Conservation (phyloP, 2,797 vertebrate species). For the Poecilia gillii region DNA sequence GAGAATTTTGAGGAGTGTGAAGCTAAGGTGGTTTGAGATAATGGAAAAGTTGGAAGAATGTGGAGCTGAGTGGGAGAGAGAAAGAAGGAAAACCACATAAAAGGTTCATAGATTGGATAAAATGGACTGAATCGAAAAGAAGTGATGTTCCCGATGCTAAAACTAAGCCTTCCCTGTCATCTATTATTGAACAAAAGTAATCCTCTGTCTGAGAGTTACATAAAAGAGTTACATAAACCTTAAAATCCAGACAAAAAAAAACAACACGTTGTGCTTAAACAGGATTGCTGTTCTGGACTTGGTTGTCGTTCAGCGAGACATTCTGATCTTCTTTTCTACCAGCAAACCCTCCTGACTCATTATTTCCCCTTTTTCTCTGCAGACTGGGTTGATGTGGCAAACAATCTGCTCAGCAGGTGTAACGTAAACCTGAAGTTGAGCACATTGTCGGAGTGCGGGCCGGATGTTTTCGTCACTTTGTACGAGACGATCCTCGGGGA, state of each 20-base stretch:
- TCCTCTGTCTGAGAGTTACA: background rate
- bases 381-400: slow-evolving; percentile 93
- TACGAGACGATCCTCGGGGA: slow-evolving; percentile 93
- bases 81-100: background rate
- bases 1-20: background rate
- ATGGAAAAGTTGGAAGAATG: background rate
- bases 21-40: background rate
- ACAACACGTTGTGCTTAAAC: background rate
- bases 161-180: slow-evolving; percentile 31
- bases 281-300: background rate
- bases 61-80: background rate
- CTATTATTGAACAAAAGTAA: slow-evolving; percentile 1
- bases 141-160: background rate
- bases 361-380: slow-evolving; percentile 6
- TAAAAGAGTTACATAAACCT: background rate
- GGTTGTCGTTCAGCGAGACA: background rate
- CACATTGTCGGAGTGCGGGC: slow-evolving; percentile 87
- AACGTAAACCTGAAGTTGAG: slow-evolving; percentile 82
- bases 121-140: background rate
- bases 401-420: slow-evolving; percentile 89
- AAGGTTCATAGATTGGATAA: background rate
- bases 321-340: background rate
- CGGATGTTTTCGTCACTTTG: slow-evolving; percentile 87
- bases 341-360: background rate
- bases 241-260: background rate